Base-by-base conservation (phyloP, 2,797 vertebrate genomes). In the Ciconia nigra region DNA sequence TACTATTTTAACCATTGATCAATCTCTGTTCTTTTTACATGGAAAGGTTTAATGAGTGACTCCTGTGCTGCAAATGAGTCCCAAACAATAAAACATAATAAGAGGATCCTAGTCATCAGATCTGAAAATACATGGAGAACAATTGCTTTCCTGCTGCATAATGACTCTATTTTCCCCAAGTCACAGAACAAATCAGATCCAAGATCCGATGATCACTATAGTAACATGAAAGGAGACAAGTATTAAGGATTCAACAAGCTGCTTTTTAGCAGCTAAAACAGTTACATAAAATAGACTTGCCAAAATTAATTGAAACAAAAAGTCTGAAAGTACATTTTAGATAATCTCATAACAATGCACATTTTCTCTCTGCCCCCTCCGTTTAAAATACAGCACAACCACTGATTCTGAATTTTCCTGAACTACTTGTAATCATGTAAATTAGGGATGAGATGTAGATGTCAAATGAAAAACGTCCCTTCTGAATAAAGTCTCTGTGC, bases 381-480 rank as follows among this genome's bases (percentile, higher is more conserved):
- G 46, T 80, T 95, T 88, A 89, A 96, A 96, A 97, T 80, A 96
- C 83, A 96, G 73, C 62, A 93, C 90, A 91, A 89, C 72, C 69
- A 93, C 77, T 77, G 80, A 96, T 95, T 95, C 93, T 77, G 92
- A 96, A 79, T 95, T 94, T 91, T 89, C 81, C 81, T 41, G 4
- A 97, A 94, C 84, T 83, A 86, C 89, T 95, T 90, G 80, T 91
- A 96, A 96, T 97, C 96, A 96, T 90, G 90, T 96, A 97, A 97
- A 96, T 97, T 96, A 96, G 65, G 26, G 69, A 95, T 84, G 88
- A 96, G 80, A 97, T 51, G 47, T 42, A 85, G 80, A 93, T 91
- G 87, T 91, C 90, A 96, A 95, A 87, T 80, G 83, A 95, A 96
- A 95, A 96, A 95, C 20, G 24, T 83, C 95, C 81, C 80, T 87